Evolutionary conservation across 2,113 vertebrate genomes (phyloP), one percentile per base, ranked within the genome.

Genomic region (Gobius niger): DNA sequence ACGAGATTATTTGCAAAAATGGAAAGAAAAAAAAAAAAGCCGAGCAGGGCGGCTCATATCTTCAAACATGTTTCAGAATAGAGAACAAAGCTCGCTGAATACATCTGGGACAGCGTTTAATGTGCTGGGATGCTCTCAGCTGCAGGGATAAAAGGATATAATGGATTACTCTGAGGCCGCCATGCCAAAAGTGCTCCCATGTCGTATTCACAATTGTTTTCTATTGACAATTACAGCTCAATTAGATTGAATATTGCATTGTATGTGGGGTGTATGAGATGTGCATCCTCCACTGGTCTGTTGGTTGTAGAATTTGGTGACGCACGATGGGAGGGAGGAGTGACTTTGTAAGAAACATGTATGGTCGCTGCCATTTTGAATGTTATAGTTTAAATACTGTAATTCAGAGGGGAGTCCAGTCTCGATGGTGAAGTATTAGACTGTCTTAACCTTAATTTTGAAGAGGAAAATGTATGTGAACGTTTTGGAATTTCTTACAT

Each of bases 71-170:
- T 59, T 68, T 63, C 49, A 46, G n/a, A 40, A 63, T 7, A 14
- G 44, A 82, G 74, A 74, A 76, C 74, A 85, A 85, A 83, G 67
- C 62, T 65, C n/a, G 44, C 63, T 47, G 15, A 41, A 64, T 67
- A 50, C 49, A 24, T 66, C 42, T 73, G 42, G 65, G 70, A 69
- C 44, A 15, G 10, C 16, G n/a, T 56, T 16, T 56, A 41, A 63
- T 69, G 57, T 61, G 65, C 66, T 68, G 46, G 7, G 42, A 61
- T 65, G 51, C 60, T 77, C 53, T 42, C 46, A 13, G 61, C 41
- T 52, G 46, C 54, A 56, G 73, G 64, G 67, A 65, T 15, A 70
- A 66, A 71, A 61, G 14, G 53, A 68, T 67, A 56, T n/a, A 12
- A 56, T 69, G 65, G 51, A 71, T 49, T 54, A 69, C 47, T 65